Base-by-base conservation (phyloP, 1,140 invertebrate species). In the Carposina sasakii region DNA sequence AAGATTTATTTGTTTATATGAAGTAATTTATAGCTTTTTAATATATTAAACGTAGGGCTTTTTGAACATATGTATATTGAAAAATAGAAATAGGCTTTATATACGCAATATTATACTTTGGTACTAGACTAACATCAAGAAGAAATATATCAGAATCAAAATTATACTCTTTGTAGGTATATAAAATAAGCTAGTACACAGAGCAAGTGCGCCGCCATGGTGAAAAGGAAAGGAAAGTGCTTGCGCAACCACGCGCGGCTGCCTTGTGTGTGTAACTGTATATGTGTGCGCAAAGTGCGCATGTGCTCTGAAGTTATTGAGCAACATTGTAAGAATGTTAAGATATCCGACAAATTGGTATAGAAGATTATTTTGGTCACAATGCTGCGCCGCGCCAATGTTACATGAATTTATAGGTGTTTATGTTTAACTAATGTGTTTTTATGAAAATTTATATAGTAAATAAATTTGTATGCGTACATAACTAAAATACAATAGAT, bases 201-300 rank as follows among this genome's bases (percentile, higher is more conserved):
- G 45, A 39, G 40, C 54, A 59, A 55, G 57, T 55, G 63, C 10
- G 8, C n/a, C n/a, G n/a, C 57, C 58, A 58, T 51, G 64, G 73
- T 79, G 79, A 83, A 83, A 83, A 76, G 75, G 79, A 83, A 83
- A 76, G 75, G 79, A 83, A 81, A 83, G 76, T 75, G 67, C 61
- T 83, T 79, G 70, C 77, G 76, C 77, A 83, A 79, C 70, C 48
- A 42, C 57, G 53, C 57, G 54, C 53, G 60, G 47, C 45, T 51
- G 52, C 39, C 44, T 54, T 47, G 56, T 53, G 54, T 51, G 52
- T 64, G 41, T 52, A 33, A 47, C 41, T 40, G 30, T 20, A 34
- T 26, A 21, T 56, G 53, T 56, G 45, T 62, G 52, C 42, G 51
- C n/a, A n/a, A n/a, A n/a, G n/a, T n/a, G n/a, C n/a, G n/a, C n/a